These are phyloP conservation scores for Drosophila sp. DNA, from an alignment of 1,140 invertebrate species.

Conservation along the genomic window DNA sequence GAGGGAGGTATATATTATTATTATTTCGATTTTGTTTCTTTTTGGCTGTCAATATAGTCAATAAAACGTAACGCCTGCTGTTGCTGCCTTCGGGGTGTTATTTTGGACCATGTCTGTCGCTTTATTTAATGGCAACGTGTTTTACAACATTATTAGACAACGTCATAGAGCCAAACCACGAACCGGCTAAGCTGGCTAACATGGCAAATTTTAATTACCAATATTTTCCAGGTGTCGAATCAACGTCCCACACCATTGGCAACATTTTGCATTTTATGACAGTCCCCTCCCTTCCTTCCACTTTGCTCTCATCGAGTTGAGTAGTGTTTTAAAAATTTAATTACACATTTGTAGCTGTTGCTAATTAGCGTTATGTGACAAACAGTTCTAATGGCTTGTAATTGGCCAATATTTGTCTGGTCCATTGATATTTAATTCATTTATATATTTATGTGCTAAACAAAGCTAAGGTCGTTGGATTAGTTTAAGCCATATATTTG, in stretches of 20 bases:
- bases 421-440: constrained; percentile 65
- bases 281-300: constrained; percentile 14
- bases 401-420: constrained; percentile 66
- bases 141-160: constrained; percentile 81
- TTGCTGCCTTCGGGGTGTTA: constrained; percentile 54
- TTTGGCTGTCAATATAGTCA: constrained; percentile 17
- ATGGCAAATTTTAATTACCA: constrained; percentile 77
- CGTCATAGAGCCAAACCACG: constrained; percentile 40
- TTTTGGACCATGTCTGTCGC: constrained; percentile 55
- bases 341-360: constrained; percentile 61
- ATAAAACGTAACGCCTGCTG: constrained; percentile 45
- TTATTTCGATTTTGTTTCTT: constrained; percentile 12
- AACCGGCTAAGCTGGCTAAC: constrained; percentile 42
- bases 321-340: neutral
- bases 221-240: constrained; percentile 78
- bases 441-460: constrained; percentile 64
- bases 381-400: constrained; percentile 72
- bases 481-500: neutral
- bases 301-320: too few species aligned
- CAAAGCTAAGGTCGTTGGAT: constrained; percentile 5
- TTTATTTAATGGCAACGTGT: constrained; percentile 75
- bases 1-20: constrained; percentile 9
- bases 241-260: constrained; percentile 63
- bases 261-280: constrained; percentile 73
- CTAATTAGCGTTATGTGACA: constrained; percentile 75